phyloP scores from a whole-genome alignment of 2,888 invertebrate genomes.

The Euphydryas editha region DNA sequence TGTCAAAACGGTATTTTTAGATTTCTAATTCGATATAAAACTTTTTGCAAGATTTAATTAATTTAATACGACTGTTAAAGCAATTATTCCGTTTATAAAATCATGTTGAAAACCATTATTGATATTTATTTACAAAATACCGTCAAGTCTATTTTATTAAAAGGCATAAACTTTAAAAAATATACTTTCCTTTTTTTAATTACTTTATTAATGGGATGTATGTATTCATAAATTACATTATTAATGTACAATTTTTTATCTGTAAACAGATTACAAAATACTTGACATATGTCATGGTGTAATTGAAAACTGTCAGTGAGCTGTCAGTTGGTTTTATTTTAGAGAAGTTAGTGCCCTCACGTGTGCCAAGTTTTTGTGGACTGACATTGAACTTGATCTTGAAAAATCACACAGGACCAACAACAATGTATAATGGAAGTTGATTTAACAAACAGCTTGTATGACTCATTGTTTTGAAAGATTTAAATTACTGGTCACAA shows the following conservation, averaged over 20 bases:
- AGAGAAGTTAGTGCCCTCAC: slow-evolving; percentile 21
- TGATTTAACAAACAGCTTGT: not conserved
- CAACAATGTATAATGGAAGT: not conserved
- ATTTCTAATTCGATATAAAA: not conserved
- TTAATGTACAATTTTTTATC: not conserved
- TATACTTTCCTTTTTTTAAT: not conserved
- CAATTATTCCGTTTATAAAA: not conserved
- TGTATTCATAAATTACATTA: not conserved
- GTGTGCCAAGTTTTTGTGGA: slow-evolving; percentile 34
- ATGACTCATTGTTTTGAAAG: not conserved
- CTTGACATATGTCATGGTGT: slow-evolving; percentile 28
- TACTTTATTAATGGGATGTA: not conserved
- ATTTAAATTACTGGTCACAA: not conserved
- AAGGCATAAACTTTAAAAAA: not conserved
- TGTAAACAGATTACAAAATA: slow-evolving; percentile 21
- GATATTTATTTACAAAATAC: not conserved
- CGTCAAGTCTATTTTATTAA: not conserved
- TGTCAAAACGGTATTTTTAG: slow-evolving; percentile 24
- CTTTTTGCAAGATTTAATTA: not conserved
- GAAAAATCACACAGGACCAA: not conserved
- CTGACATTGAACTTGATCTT: slow-evolving; percentile 40
- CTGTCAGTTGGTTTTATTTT: slow-evolving; percentile 29
- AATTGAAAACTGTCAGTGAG: slow-evolving; percentile 33
- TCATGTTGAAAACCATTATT: not conserved
- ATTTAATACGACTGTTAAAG: not conserved